These are phyloP conservation scores for Scomber colias DNA, from an alignment of 2,113 vertebrate genomes.

Conservation along the genomic window DNA sequence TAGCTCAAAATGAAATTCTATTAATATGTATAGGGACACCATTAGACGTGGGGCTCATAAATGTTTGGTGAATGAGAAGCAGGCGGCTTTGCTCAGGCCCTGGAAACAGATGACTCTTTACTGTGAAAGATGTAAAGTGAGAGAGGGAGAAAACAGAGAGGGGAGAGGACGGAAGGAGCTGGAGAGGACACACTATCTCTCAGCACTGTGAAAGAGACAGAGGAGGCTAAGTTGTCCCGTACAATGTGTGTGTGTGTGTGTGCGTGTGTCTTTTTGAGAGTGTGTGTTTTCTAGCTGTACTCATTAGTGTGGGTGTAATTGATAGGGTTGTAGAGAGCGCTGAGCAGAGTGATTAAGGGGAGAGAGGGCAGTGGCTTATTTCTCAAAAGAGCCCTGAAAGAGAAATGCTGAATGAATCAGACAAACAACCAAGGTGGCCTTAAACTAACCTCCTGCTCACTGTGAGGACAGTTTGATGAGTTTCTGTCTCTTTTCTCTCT, in stretches of 20 bases:
- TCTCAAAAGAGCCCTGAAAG: slow-evolving; percentile 79
- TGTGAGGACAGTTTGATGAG: slow-evolving; percentile 61
- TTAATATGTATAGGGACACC: slow-evolving; percentile 79
- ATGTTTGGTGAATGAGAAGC: slow-evolving; percentile 73
- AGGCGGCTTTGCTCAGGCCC: slow-evolving; percentile 48
- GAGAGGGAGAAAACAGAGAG: slow-evolving; percentile 32
- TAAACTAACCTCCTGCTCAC: slow-evolving; percentile 70
- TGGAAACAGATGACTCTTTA: slow-evolving; percentile 42
- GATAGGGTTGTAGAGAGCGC: slow-evolving; percentile 80
- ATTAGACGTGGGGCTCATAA: slow-evolving; percentile 75
- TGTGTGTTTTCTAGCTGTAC: slow-evolving; percentile 63
- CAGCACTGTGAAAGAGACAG: slow-evolving; percentile 37
- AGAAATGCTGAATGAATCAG: slow-evolving; percentile 75
- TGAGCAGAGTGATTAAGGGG: slow-evolving; percentile 80
- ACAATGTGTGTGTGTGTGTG: slow-evolving; percentile 28
- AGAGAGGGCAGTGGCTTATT: slow-evolving; percentile 74
- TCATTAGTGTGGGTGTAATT: slow-evolving; percentile 84
- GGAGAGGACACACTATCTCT: slow-evolving; percentile 62
- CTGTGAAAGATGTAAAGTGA: slow-evolving; percentile 42
- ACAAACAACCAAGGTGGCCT: slow-evolving; percentile 78
- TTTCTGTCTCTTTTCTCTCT: slow-evolving; percentile 59
- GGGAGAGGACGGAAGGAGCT: slow-evolving; percentile 40
- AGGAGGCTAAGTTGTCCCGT: slow-evolving; percentile 45
- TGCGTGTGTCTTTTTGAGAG: slow-evolving; percentile 47
- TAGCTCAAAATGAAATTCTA: slow-evolving; percentile 72